Percentiles rank a stretch among this genome's conserved stretches.
phyloP scores from a whole-genome alignment of 2,113 vertebrate genomes.

The Cynopterus brachyotis region DNA sequence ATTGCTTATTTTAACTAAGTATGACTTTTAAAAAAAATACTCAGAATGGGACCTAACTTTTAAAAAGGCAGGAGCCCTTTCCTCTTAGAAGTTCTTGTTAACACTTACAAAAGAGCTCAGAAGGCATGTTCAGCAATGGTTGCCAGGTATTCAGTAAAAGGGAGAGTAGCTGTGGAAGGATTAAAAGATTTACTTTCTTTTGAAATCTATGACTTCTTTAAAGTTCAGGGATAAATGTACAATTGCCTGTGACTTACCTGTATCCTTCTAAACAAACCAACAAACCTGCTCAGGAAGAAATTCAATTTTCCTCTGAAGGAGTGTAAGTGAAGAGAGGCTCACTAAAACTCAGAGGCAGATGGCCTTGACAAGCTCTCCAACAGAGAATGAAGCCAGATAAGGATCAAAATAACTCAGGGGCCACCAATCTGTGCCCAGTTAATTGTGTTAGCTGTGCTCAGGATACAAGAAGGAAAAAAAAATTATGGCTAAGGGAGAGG shows the following conservation, averaged over 20 bases:
- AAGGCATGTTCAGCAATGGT: slow-evolving; percentile 68
- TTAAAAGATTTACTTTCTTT: slow-evolving; percentile 67
- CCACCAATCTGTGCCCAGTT: slow-evolving; percentile 43
- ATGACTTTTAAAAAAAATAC: too few relatives aligned
- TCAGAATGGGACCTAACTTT: slow-evolving; percentile 48
- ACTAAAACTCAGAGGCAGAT: slow-evolving; percentile 68
- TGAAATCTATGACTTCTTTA: slow-evolving; percentile 67
- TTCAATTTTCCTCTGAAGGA: slow-evolving; percentile 70
- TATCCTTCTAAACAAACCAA: slow-evolving; percentile 66
- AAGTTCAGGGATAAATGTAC: slow-evolving; percentile 67
- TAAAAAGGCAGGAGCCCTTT: not conserved
- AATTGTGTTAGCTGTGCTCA: slow-evolving; percentile 63
- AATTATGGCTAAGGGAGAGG: not conserved
- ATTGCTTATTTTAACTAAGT: slow-evolving; percentile 53
- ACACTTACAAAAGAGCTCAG: slow-evolving; percentile 26
- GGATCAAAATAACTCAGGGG: slow-evolving; percentile 55
- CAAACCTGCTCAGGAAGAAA: slow-evolving; percentile 66
- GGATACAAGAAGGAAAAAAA: slow-evolving; percentile 39
- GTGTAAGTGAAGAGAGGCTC: slow-evolving; percentile 60
- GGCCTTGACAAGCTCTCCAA: slow-evolving; percentile 72
- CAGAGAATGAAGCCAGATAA: slow-evolving; percentile 63
- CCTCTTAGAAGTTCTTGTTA: slow-evolving; percentile 49
- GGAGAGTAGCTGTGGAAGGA: slow-evolving; percentile 37
- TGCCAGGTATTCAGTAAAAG: slow-evolving; percentile 62
- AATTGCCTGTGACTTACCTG: slow-evolving; percentile 61